Evolutionary conservation across 1,140 invertebrate genomes (phyloP).

Genomic region (Drosophila varians): DNA sequence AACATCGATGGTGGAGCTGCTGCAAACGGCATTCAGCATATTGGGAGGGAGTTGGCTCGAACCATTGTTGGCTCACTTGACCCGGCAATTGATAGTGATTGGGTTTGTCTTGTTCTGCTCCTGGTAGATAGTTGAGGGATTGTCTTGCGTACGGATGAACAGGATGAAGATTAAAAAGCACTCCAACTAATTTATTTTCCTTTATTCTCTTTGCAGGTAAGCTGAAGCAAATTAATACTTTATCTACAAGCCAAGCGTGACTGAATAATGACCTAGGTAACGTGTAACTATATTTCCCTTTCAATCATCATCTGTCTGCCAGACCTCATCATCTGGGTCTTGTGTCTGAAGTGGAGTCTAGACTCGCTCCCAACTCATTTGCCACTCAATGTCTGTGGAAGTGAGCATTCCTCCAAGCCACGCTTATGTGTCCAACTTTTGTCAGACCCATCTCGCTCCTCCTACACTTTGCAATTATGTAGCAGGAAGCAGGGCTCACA

Average conservation of each 20-base stretch:
- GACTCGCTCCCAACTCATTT: slow-evolving; percentile 25
- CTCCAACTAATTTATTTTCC: background rate
- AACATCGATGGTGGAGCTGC: slow-evolving; percentile 47
- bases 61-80: slow-evolving; percentile 46
- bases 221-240: background rate
- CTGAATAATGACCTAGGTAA: slow-evolving; percentile 6
- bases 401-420: slow-evolving; percentile 14
- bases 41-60: slow-evolving; percentile 39
- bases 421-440: slow-evolving; percentile 31
- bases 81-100: slow-evolving; percentile 61
- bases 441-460: background rate
- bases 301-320: slow-evolving; percentile 37
- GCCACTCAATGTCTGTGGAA: slow-evolving; percentile 22
- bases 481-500: slow-evolving; percentile 22
- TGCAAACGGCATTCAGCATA: slow-evolving; percentile 32
- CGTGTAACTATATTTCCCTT: slow-evolving; percentile 22
- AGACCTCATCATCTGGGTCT: slow-evolving; percentile 28
- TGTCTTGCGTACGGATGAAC: background rate
- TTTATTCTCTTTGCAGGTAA: slow-evolving; percentile 26
- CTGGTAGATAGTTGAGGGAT: slow-evolving; percentile 11
- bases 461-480: slow-evolving; percentile 69
- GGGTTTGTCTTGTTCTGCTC: slow-evolving; percentile 20
- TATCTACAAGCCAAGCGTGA: background rate
- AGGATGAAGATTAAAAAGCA: no score
- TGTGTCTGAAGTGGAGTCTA: slow-evolving; percentile 32